Evolutionary conservation across 2,888 invertebrate genomes (phyloP), one percentile per base, ranked within the genome.

Genomic region (Acronicta alni): DNA sequence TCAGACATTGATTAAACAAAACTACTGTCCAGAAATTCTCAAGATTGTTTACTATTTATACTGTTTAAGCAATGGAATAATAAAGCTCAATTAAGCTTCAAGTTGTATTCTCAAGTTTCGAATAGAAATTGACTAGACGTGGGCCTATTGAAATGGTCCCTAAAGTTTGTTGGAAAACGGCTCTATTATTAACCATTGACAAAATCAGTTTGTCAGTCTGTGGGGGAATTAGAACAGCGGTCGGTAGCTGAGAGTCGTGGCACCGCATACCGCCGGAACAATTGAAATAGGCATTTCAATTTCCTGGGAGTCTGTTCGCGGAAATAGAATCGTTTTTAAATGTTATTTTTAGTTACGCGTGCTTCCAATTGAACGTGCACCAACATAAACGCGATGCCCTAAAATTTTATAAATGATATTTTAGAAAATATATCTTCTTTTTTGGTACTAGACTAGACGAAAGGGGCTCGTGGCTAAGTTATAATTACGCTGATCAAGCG

Each of bases 241-340:
- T 65, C 65, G 60, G 60, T 65, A 62, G 49, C 41, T 42, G 51
- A 62, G 55, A 39, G 46, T 60, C 26, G 44, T 58, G 67, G 57
- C 67, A 65, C 67, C 48, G 51, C 74, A 72, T 72, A 75, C 72
- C 74, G 67, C 56, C 74, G 72, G 78, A 81, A 85, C 87, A 84
- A 88, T 85, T 84, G 83, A 81, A 87, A 86, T 82, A 86, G 85
- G 83, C 80, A 84, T 88, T 87, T 75, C 81, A 86, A 88, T 88
- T 88, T 89, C 88, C 89, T 81, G 73, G 67, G 63, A 74, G 75
- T 74, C 70, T 65, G 68, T 64, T 70, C 62, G 44, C 75, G 84
- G 85, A 86, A 86, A 86, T 82, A 74, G 79, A 79, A 66, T 78
- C 79, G 76, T 77, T 85, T 80, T 80, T 67, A 73, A 69, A 69